A percentile compares a stretch with the other conserved stretches of the same genome.
phyloP scores from a whole-genome alignment of 2,888 invertebrate species.

The Amorpha juglandis region DNA sequence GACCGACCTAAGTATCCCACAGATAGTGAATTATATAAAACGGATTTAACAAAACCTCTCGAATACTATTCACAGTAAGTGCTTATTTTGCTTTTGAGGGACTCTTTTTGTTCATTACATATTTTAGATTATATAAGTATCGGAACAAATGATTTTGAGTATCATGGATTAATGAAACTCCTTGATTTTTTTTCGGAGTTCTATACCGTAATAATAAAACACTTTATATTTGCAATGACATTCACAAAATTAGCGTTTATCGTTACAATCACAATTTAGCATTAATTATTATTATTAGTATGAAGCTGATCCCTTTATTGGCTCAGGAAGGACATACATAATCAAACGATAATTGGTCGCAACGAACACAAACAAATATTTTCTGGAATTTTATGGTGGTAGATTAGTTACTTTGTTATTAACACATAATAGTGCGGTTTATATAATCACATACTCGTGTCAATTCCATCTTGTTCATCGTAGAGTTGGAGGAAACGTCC shows the following conservation, averaged over 20 bases:
- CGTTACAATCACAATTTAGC: neutral
- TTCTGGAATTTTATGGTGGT: neutral
- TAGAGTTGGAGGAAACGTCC: conserved; percentile 3
- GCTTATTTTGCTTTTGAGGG: no score
- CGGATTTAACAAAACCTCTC: no score
- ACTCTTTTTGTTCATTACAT: no score
- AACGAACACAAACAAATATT: neutral
- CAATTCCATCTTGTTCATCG: neutral
- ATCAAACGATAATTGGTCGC: neutral
- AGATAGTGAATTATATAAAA: no score
- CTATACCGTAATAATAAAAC: no score
- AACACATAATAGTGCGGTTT: conserved; percentile 1
- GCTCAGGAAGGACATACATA: neutral
- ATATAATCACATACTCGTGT: conserved; percentile 21
- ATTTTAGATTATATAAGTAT: no score
- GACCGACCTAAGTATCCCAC: no score
- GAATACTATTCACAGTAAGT: no score
- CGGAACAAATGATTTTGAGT: no score
- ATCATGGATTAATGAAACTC: no score
- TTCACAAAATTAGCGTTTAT: conserved; percentile 11
- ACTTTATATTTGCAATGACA: neutral
- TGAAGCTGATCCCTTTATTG: neutral
- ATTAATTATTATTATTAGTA: conserved; percentile 5
- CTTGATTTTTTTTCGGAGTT: no score
- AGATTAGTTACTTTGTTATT: conserved; percentile 17